Evolutionary conservation across 2,113 vertebrate genomes (phyloP).

Genomic region (Elephantulus edwardii): DNA sequence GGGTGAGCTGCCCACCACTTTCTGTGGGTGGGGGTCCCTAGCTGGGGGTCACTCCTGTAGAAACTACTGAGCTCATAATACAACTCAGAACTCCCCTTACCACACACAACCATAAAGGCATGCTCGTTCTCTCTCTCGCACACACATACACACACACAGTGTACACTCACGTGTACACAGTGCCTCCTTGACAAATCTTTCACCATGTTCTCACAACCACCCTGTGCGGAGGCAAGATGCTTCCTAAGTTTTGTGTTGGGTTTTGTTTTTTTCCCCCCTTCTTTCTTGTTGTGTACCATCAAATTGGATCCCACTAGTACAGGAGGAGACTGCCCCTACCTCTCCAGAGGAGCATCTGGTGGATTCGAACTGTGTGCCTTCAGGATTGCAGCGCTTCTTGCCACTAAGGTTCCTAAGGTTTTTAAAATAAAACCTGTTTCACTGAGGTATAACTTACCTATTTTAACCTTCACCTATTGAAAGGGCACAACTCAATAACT

Average conservation of each 20-base stretch:
- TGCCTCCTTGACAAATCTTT: neutral
- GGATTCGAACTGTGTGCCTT: too few species aligned
- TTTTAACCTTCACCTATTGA: neutral
- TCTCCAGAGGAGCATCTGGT: too few species aligned
- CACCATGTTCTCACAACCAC: neutral
- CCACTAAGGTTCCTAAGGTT: too few species aligned
- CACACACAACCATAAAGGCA: too few species aligned
- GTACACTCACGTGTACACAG: too few species aligned
- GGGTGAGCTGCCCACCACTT: slow-evolving; percentile 42
- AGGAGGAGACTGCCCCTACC: too few species aligned
- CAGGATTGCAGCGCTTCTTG: too few species aligned
- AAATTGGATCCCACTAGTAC: too few species aligned
- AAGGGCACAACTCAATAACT: neutral
- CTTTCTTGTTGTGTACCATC: too few species aligned
- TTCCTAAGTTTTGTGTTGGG: neutral
- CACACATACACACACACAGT: neutral
- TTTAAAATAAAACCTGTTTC: neutral
- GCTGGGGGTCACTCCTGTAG: slow-evolving; percentile 16
- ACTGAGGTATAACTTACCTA: neutral
- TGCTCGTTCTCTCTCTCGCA: too few species aligned
- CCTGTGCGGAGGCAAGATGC: neutral
- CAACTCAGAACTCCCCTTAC: neutral
- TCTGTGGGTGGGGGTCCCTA: slow-evolving; percentile 48
- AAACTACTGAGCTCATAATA: neutral
- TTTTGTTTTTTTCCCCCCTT: too few species aligned